phyloP scores from a whole-genome alignment of 2,797 vertebrate genomes.

The Allenopithecus nigroviridis region DNA sequence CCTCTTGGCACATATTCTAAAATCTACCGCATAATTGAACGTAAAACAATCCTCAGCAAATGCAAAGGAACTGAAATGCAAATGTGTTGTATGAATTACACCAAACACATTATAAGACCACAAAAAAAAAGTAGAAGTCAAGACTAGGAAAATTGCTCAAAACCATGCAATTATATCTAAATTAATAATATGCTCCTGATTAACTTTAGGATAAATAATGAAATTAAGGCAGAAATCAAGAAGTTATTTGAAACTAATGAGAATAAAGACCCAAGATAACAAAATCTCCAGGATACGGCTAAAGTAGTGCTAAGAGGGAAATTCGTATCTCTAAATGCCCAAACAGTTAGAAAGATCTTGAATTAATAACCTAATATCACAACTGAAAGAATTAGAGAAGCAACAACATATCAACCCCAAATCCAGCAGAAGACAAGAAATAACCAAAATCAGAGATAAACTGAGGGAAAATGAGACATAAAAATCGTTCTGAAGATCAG shows the following conservation, averaged over 20 bases:
- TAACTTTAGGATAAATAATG: neutral
- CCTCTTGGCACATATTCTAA: too few relatives aligned
- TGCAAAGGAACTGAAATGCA: too few relatives aligned
- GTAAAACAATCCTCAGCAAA: too few relatives aligned
- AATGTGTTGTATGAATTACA: too few relatives aligned
- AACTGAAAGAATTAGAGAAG: neutral
- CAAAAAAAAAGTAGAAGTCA: too few relatives aligned
- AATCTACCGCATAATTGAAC: too few relatives aligned
- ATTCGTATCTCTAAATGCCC: neutral
- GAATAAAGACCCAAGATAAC: neutral
- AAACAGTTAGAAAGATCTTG: neutral
- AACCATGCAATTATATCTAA: neutral
- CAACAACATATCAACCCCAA: neutral
- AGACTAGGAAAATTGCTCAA: neutral
- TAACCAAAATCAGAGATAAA: neutral
- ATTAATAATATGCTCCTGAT: neutral
- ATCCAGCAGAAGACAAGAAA: neutral
- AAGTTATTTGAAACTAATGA: neutral
- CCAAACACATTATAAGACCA: too few relatives aligned
- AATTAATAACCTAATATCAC: neutral
- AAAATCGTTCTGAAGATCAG: neutral
- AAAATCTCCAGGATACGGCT: neutral
- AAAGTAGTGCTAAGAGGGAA: neutral
- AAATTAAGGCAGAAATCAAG: neutral
- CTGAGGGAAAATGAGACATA: neutral